A percentile compares a stretch with the other conserved stretches of the same genome.
Evolutionary conservation across 2,888 invertebrate genomes (phyloP).

Genomic region (Trachelus troglodyta): DNA sequence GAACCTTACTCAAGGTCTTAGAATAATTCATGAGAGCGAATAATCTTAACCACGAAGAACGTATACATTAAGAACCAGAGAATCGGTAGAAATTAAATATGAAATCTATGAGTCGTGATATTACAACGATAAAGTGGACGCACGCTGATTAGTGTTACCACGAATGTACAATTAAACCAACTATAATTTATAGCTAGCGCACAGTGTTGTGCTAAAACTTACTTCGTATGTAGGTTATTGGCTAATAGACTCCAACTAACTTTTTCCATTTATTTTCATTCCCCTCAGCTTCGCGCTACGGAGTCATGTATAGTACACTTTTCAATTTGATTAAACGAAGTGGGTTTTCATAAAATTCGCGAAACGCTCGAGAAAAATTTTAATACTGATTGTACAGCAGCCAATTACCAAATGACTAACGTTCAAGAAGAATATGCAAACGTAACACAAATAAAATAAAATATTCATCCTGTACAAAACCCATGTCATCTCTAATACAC

Average conservation of each 20-base stretch:
- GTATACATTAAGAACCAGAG: not conserved
- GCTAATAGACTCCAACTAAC: slow-evolving; percentile 44
- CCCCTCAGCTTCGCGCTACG: slow-evolving; percentile 8
- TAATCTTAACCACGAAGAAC: not conserved
- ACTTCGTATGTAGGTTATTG: slow-evolving; percentile 44
- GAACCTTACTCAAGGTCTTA: not conserved
- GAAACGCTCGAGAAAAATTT: slow-evolving; percentile 7
- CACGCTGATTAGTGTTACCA: not conserved
- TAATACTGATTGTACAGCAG: not conserved
- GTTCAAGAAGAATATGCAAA: not conserved
- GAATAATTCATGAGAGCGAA: not conserved
- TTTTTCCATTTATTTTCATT: slow-evolving; percentile 49
- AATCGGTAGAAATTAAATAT: not conserved
- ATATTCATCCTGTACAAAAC: not conserved
- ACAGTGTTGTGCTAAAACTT: slow-evolving; percentile 30
- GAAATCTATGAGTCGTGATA: not conserved
- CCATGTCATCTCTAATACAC: not conserved
- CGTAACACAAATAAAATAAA: not conserved
- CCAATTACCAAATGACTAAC: not conserved
- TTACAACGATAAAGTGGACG: not conserved
- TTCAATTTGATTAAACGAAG: slow-evolving; percentile 35
- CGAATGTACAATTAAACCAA: slow-evolving; percentile 4
- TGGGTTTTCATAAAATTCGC: slow-evolving; percentile 20
- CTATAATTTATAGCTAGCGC: slow-evolving; percentile 30
- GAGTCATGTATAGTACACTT: not conserved